Evolutionary conservation across 92 coral and sea anemone species (phyloP).

Genomic region (Bergia sp.): DNA sequence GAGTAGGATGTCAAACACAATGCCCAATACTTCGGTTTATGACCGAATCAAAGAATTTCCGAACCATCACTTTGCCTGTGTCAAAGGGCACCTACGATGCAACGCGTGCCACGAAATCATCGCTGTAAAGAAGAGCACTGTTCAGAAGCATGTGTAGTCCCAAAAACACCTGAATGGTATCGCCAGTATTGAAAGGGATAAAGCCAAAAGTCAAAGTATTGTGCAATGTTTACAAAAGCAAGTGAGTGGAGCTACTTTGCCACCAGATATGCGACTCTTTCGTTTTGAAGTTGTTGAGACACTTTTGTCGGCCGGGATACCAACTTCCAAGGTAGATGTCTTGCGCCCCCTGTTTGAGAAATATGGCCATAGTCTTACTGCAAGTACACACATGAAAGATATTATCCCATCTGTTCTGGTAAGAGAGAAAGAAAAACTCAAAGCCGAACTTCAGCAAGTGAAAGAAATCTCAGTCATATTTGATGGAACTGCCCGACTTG

Average conservation of each 20-base stretch:
- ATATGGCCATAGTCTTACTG: constrained; percentile 8
- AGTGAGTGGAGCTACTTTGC: constrained; percentile 24
- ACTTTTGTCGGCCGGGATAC: neutral
- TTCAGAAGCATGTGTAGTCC: constrained; percentile 46
- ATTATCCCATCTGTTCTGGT: neutral
- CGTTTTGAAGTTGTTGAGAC: constrained; percentile 31
- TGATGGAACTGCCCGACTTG: constrained; percentile 42
- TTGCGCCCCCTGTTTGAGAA: constrained; percentile 6
- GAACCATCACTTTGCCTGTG: constrained; percentile 42
- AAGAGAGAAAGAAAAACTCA: constrained; percentile 22
- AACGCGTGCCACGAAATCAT: constrained; percentile 43
- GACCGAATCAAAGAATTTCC: constrained; percentile 44
- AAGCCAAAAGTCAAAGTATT: constrained; percentile 21
- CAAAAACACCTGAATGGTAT: constrained; percentile 18
- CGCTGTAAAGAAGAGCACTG: constrained; percentile 48
- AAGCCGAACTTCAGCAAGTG: constrained; percentile 16
- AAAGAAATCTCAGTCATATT: constrained; percentile 21
- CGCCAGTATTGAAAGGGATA: constrained; percentile 14
- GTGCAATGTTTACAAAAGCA: constrained; percentile 22
- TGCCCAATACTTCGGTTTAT: constrained; percentile 39
- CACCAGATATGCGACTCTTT: constrained; percentile 23
- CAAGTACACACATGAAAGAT: neutral
- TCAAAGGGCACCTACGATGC: constrained; percentile 45
- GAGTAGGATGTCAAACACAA: constrained; percentile 32
- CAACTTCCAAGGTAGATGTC: neutral